A percentile compares a stretch with the other conserved stretches of the same genome.
Conservation (phyloP, 2,888 invertebrate genomes). For the Drosophila hamatofila region DNA sequence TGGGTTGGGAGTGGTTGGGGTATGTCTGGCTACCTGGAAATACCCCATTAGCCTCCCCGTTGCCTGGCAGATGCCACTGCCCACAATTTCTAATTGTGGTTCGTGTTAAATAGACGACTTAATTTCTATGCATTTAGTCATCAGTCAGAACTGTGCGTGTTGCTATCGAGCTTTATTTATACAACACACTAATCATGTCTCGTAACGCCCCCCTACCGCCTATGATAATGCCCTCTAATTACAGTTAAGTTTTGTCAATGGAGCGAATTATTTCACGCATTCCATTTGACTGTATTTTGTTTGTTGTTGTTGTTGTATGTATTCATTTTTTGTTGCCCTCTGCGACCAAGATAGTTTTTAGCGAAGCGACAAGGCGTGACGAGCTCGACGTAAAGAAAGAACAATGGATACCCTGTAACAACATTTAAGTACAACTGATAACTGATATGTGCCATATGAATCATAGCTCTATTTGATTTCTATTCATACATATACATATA, state of each 20-base stretch:
- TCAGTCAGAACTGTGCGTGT: not conserved
- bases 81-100: not conserved
- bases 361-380: slow-evolving; percentile 5
- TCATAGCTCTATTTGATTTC: not conserved
- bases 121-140: slow-evolving; percentile 8
- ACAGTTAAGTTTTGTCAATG: slow-evolving; percentile 20
- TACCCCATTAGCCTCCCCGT: not conserved
- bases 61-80: not conserved
- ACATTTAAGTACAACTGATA: not conserved
- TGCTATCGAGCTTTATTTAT: not conserved
- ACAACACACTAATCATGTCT: not conserved
- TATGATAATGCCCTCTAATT: not conserved
- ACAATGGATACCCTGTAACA: slow-evolving; percentile 6
- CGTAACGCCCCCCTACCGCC: not conserved
- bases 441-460: not conserved
- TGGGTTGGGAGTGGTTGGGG: not conserved
- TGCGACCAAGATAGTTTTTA: not conserved
- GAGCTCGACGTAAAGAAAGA: not conserved
- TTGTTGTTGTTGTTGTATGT: not conserved
- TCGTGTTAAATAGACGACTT: slow-evolving; percentile 17
- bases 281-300: not conserved
- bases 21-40: slow-evolving; percentile 1
- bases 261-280: slow-evolving; percentile 26
- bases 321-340: no score
- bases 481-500: not conserved